Conservation (phyloP, 2,797 vertebrate genomes). For the Echiichthys vipera region DNA sequence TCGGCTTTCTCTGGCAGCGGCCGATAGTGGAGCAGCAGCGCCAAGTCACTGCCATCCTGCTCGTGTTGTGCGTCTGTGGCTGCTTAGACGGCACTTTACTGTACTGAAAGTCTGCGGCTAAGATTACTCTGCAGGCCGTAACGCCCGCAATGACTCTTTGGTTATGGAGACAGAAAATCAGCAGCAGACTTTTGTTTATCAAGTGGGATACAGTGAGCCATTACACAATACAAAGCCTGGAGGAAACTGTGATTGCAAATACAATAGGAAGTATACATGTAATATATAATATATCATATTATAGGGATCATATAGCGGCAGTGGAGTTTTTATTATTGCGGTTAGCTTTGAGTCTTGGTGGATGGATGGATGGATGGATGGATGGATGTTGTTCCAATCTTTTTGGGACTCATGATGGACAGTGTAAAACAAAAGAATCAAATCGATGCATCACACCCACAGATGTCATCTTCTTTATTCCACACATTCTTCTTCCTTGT, state of each 20-base stretch:
- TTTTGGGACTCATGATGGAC: neutral
- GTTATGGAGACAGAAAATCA: conserved; percentile 26
- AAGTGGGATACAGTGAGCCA: neutral
- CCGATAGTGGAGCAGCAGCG: conserved; percentile 2
- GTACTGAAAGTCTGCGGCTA: conserved; percentile 19
- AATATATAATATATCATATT: no score
- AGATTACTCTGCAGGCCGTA: conserved; percentile 16
- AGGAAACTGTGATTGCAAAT: neutral
- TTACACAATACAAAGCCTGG: neutral
- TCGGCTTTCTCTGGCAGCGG: conserved; percentile 57
- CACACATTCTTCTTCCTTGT: neutral
- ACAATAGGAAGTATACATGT: neutral
- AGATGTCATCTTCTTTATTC: neutral
- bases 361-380: neutral
- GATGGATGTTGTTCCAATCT: no score
- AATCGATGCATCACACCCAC: neutral
- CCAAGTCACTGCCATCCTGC: conserved; percentile 31
- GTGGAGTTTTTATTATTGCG: neutral
- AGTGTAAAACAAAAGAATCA: neutral
- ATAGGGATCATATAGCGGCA: neutral
- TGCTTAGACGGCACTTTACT: conserved; percentile 39
- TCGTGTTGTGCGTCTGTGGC: conserved; percentile 42
- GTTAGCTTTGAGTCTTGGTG: neutral
- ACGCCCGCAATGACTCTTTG: conserved; percentile 7
- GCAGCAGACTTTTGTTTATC: conserved; percentile 1